These are phyloP conservation scores for Actinernus sp. DNA, from an alignment of 92 coral and sea anemone genomes.

Conservation along the genomic window DNA sequence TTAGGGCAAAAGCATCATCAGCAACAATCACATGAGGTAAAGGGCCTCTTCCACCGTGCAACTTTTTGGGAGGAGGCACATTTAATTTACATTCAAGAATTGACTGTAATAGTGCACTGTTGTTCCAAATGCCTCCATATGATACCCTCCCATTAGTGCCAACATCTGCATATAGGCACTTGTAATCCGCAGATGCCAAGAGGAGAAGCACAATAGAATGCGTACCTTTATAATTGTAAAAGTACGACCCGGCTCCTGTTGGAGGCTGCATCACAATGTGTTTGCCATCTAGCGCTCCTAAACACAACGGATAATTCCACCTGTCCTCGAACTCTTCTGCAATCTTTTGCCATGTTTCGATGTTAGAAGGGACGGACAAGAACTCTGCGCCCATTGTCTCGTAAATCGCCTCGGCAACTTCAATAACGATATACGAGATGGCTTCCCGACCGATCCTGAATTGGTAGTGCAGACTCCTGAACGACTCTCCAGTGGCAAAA, in stretches of 20 bases:
- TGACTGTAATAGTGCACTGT: slow-evolving; percentile 8
- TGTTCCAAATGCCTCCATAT: slow-evolving; percentile 62
- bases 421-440: slow-evolving; percentile 42
- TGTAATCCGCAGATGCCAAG: slow-evolving; percentile 55
- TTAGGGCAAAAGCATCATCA: slow-evolving; percentile 62
- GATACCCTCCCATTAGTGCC: slow-evolving; percentile 56
- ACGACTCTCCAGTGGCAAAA: slow-evolving; percentile 57
- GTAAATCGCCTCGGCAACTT: slow-evolving; percentile 48
- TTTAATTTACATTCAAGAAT: not conserved
- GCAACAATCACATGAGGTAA: slow-evolving; percentile 41
- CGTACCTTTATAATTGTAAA: slow-evolving; percentile 61
- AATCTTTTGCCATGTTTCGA: slow-evolving; percentile 42
- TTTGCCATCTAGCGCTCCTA: slow-evolving; percentile 80
- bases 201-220: slow-evolving; percentile 53
- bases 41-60: too few species aligned
- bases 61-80: too few species aligned
- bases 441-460: slow-evolving; percentile 37
- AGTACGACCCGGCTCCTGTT: slow-evolving; percentile 63
- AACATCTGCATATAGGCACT: slow-evolving; percentile 32
- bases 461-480: slow-evolving; percentile 29
- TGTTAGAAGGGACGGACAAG: slow-evolving; percentile 3
- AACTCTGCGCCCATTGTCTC: slow-evolving; percentile 39
- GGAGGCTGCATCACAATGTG: slow-evolving; percentile 62
- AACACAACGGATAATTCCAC: slow-evolving; percentile 71
- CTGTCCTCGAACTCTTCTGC: slow-evolving; percentile 49